Base-by-base conservation (phyloP, 2,888 invertebrate genomes). In the Vandiemenella viatica region DNA sequence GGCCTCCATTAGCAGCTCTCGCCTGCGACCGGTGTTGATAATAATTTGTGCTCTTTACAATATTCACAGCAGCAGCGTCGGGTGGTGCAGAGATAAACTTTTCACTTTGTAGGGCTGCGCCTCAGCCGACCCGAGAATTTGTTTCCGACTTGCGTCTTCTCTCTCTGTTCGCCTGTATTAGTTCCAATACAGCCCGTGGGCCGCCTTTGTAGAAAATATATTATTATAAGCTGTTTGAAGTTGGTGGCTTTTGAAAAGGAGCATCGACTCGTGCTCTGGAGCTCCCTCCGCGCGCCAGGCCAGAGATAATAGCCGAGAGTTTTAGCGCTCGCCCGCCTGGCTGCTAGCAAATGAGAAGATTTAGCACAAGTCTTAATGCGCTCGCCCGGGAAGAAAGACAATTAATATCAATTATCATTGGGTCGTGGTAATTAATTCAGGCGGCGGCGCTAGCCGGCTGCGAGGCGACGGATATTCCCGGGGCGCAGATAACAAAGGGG, bases 391-490 rank as follows among this genome's bases (percentile, higher is more conserved):
- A 59, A 61, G 59, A 61, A 59, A 58, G 59, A 57, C 60, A 62
- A 62, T 62, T 63, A 62, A 63, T 62, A 62, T 62, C 61, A 63
- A 63, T 63, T 63, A 63, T 60, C 62, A 59, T 56, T 57, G 49
- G 51, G 51, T 51, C 51, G 57, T 55, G 58, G 58, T 58, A 61
- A 61, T 61, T 61, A 61, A 61, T 61, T 51, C 53, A 43, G 41
- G 42, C 41, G 22, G 41, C 23, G 19, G 16, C 45, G 18, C 32
- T 20, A 19, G 18, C 10, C 21, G 13, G 45, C 17, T n/a, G 19
- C 45, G 37, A 13, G 21, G 38, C 15, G 22, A 38, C 37, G 20
- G 13, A 17, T 32, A 32, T 32, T 32, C 26, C 32, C n/a, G 13
- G 32, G n/a, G 32, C n/a, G 32, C 32, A 32, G 32, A 32, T 32